phyloP scores from a whole-genome alignment of 2,888 invertebrate species.

The Entomobrya proxima region DNA sequence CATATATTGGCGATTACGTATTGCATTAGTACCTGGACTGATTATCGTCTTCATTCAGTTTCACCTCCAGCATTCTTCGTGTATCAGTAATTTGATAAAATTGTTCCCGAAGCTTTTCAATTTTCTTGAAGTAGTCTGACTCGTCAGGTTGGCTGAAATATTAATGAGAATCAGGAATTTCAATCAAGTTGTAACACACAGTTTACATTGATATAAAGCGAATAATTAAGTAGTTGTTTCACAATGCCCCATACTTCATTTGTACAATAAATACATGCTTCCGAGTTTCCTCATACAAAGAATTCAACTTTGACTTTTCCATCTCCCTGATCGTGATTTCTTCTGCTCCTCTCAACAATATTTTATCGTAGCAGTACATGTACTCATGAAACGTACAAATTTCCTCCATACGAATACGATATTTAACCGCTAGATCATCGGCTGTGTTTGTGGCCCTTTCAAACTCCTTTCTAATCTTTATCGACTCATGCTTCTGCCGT shows the following conservation, averaged over 20 bases:
- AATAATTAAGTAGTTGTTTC: neutral
- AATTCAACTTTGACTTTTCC: constrained; percentile 68
- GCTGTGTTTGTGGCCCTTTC: constrained; percentile 61
- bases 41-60: constrained; percentile 70
- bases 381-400: constrained; percentile 72
- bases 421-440: constrained; percentile 63
- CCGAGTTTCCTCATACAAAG: constrained; percentile 67
- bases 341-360: constrained; percentile 67
- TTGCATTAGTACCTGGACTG: constrained; percentile 52
- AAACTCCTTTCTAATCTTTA: constrained; percentile 61
- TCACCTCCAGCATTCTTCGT: constrained; percentile 65
- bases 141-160: constrained; percentile 72
- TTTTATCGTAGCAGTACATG: constrained; percentile 70
- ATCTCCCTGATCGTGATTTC: constrained; percentile 70
- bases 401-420: constrained; percentile 71
- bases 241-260: constrained; percentile 61
- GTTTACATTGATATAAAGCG: neutral
- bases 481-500: constrained; percentile 67
- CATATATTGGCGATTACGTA: too few species aligned
- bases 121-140: constrained; percentile 50
- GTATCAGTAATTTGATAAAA: constrained; percentile 67
- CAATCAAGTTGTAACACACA: neutral
- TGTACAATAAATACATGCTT: constrained; percentile 72
- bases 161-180: too few species aligned
- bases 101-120: constrained; percentile 68